These are phyloP conservation scores for Lagopus muta DNA, from an alignment of 2,113 vertebrate species.

Conservation along the genomic window DNA sequence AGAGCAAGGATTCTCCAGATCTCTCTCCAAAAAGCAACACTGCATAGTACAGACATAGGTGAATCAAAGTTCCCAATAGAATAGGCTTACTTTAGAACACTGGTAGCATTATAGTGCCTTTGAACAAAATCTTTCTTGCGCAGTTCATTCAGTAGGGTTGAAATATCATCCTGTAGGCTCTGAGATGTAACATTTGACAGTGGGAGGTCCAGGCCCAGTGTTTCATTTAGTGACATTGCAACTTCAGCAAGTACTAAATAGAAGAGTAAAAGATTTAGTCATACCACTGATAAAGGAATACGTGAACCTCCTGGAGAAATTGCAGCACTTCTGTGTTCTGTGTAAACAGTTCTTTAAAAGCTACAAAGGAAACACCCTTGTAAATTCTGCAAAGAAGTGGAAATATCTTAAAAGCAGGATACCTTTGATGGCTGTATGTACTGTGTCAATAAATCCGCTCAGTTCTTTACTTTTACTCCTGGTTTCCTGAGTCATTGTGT, in stretches of 20 bases:
- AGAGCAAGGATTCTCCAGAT: not conserved
- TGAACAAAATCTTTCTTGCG: conserved; percentile 65
- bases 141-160: conserved; percentile 74
- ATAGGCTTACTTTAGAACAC: conserved; percentile 79
- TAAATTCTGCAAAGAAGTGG: not conserved
- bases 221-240: conserved; percentile 79
- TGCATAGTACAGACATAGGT: fast-evolving
- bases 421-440: conserved; percentile 83
- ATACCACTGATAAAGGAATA: not conserved
- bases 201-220: conserved; percentile 61
- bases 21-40: not conserved
- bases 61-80: not conserved
- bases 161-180: conserved; percentile 76
- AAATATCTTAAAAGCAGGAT: not conserved
- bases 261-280: not conserved
- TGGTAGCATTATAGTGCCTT: conserved; percentile 33
- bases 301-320: not conserved
- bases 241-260: conserved; percentile 77
- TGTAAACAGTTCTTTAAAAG: not conserved
- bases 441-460: conserved; percentile 69
- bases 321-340: not conserved
- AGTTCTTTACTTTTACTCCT: conserved; percentile 76
- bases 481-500: conserved; percentile 63
- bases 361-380: not conserved
- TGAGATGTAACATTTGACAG: conserved; percentile 71